phyloP scores from a whole-genome alignment of 1,140 invertebrate species.

The Atta cephalotes region DNA sequence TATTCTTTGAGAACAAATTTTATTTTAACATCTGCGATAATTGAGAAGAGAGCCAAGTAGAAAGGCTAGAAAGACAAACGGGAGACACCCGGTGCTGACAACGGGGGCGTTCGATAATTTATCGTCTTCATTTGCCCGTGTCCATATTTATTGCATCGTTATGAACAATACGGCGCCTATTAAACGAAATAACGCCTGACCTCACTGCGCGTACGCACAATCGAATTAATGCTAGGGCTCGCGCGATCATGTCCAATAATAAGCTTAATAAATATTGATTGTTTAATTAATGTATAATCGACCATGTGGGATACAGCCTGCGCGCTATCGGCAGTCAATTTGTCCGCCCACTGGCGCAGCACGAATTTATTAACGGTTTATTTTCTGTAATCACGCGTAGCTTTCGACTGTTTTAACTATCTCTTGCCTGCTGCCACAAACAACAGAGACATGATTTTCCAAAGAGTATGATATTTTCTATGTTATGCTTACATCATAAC shows the following conservation, averaged over 20 bases:
- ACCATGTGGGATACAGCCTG: constrained; percentile 70
- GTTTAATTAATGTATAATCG: constrained; percentile 85
- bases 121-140: constrained; percentile 84
- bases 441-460: not conserved
- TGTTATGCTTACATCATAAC: not conserved
- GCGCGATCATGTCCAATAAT: constrained; percentile 76
- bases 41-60: constrained; percentile 1
- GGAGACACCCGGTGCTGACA: constrained; percentile 73
- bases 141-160: constrained; percentile 85
- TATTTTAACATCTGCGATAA: constrained; percentile 11
- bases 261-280: constrained; percentile 85
- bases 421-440: not conserved
- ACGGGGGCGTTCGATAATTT: constrained; percentile 84
- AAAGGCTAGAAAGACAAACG: constrained; percentile 30
- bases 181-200: constrained; percentile 80
- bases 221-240: constrained; percentile 81
- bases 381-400: constrained; percentile 21
- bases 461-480: not conserved
- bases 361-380: constrained; percentile 68
- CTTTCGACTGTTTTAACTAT: constrained; percentile 59
- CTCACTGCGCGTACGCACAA: constrained; percentile 73
- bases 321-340: constrained; percentile 76
- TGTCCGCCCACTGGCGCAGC: constrained; percentile 74
- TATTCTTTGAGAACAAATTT: not conserved
- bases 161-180: constrained; percentile 85